Base-by-base conservation (phyloP, 1,140 invertebrate species). In the Heliconius congener region DNA sequence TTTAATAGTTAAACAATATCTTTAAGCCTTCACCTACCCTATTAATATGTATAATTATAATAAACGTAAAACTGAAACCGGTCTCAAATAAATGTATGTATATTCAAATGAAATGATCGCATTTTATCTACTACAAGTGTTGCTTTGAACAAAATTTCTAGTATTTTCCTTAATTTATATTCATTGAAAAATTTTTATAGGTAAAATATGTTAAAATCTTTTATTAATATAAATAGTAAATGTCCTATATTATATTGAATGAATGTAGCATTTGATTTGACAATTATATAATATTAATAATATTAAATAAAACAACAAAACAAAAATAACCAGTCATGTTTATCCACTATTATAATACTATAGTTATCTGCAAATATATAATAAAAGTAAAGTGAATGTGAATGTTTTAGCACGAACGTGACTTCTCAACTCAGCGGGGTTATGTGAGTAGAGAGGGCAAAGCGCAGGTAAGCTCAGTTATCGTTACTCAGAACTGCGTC, bases 381-480 rank as follows among this genome's bases (percentile, higher is more conserved):
- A 46, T 30, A 66, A 13, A 27, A 27, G 11, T 66, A 66, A 27
- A 66, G 23, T 27, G 11, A 66, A 66, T 57, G 60, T 66, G 79
- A 74, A 75, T 76, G 76, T 78, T 78, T 81, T 80, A 23, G 76
- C 76, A 71, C 75, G 75, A 81, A 55, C 75, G 52, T 11, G 27
- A 37, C 82, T 84, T 81, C 76, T 82, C 9, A 85, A 88, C 60
- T 88, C 77, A 52, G 52, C 73, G n/a, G 87, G 71, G 27, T 87
- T 81, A 84, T 83, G 83, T 30, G 27, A 16, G 70, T 73, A 71
- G 75, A 76, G 74, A 76, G 75, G 85, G 81, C 83, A 87, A 85
- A 83, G 84, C 84, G 73, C 84, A 88, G 88, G 86, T 89, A 89
- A 83, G 76, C 79, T 82, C 57, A 79, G 83, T 87, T 87, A 88